Evolutionary conservation across 2,113 vertebrate genomes (phyloP).

Genomic region (Anguilla japonica): DNA sequence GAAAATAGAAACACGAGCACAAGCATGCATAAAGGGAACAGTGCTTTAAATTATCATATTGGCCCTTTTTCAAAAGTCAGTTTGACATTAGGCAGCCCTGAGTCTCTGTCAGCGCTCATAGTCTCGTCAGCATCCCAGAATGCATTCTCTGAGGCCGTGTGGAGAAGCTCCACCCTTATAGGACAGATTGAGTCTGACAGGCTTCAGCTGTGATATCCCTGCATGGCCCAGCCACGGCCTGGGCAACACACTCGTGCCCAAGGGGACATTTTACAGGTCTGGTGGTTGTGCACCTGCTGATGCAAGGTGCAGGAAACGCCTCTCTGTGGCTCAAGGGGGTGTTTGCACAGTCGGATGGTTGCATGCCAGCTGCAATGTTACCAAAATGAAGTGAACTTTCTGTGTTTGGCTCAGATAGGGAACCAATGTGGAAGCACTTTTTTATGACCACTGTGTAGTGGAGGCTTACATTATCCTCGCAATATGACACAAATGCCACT

Average conservation of each 20-base stretch:
- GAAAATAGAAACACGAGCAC: too few species aligned
- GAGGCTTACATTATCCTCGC: too few species aligned
- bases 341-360: background rate
- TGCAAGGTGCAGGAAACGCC: background rate
- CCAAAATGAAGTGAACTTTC: background rate
- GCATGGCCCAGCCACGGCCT: background rate
- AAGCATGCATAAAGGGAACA: background rate
- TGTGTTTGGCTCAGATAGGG: background rate
- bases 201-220: background rate
- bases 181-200: background rate
- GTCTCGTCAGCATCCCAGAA: background rate
- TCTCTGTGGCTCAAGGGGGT: background rate
- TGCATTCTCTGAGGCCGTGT: background rate
- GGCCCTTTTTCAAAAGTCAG: background rate
- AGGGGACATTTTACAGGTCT: background rate
- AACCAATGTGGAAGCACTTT: too few species aligned
- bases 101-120: background rate
- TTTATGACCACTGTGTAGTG: too few species aligned
- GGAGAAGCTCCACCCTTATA: background rate
- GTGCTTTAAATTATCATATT: background rate
- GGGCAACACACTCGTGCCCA: background rate
- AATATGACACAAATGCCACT: too few species aligned
- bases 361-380: background rate
- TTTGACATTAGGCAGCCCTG: background rate
- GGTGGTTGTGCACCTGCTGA: background rate